These are phyloP conservation scores for Bovichtus variegatus DNA, from an alignment of 2,797 vertebrate species.

Conservation along the genomic window DNA sequence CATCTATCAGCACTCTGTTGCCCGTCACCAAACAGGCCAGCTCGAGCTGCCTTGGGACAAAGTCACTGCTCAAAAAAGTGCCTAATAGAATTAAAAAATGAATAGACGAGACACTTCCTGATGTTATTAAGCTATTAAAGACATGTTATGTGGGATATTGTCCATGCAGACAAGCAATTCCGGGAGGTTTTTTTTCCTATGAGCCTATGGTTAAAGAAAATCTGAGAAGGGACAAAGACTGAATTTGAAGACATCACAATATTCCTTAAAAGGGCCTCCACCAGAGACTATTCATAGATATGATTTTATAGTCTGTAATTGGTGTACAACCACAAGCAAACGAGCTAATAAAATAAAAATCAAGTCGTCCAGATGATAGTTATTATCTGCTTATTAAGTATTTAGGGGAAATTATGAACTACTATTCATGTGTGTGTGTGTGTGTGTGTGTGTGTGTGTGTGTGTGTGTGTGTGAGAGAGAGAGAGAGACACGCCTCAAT, in stretches of 20 bases:
- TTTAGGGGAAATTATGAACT: slow-evolving; percentile 25
- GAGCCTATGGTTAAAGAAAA: neutral
- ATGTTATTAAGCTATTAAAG: slow-evolving; percentile 28
- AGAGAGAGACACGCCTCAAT: neutral
- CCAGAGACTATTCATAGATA: slow-evolving; percentile 21
- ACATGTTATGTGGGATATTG: slow-evolving; percentile 7
- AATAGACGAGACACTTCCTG: slow-evolving; percentile 39
- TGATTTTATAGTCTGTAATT: slow-evolving; percentile 6
- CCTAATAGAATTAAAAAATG: slow-evolving; percentile 46
- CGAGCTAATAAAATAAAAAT: slow-evolving; percentile 32
- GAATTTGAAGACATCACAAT: slow-evolving; percentile 6
- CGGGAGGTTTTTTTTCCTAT: neutral
- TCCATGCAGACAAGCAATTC: neutral
- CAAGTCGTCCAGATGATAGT: slow-evolving; percentile 31
- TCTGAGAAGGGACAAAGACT: neutral
- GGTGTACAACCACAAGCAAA: slow-evolving; percentile 24
- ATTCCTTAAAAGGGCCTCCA: slow-evolving; percentile 8
- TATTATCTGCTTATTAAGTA: slow-evolving; percentile 36
- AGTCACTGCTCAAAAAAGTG: slow-evolving; percentile 48
- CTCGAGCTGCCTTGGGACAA: slow-evolving; percentile 56
- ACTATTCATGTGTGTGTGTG: slow-evolving; percentile 18
- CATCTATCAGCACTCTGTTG: slow-evolving; percentile 80
- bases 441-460: no score
- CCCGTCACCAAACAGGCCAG: slow-evolving; percentile 62
- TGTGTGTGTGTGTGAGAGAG: slow-evolving; percentile 11